Evolutionary conservation across 2,888 invertebrate species (phyloP), one percentile per base, ranked within the genome.

Genomic region (Cryptosula pallasiana): DNA sequence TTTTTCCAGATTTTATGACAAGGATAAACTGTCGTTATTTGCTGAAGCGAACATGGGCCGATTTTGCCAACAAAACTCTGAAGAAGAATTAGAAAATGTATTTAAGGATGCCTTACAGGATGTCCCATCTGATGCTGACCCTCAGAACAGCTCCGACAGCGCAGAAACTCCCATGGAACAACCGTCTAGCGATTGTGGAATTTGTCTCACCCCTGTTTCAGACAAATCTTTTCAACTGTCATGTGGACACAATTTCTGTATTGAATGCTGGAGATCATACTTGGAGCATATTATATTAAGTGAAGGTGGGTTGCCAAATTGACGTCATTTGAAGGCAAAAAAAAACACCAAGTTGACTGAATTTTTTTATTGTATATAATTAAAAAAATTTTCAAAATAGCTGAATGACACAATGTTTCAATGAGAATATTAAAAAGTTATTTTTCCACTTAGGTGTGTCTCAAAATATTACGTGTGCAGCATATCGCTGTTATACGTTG

Each of bases 381-480:
- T n/a, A n/a, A n/a, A n/a, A n/a, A n/a, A n/a, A n/a, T n/a, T n/a
- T n/a, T n/a, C n/a, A n/a, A n/a, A n/a, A n/a, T n/a, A n/a, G n/a
- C n/a, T n/a, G n/a, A n/a, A n/a, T n/a, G n/a, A n/a, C n/a, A n/a
- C n/a, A n/a, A n/a, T n/a, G n/a, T n/a, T n/a, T n/a, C n/a, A n/a
- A n/a, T n/a, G n/a, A n/a, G n/a, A n/a, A n/a, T n/a, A n/a, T n/a
- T n/a, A n/a, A n/a, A n/a, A n/a, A n/a, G n/a, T n/a, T n/a, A n/a
- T n/a, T n/a, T n/a, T n/a, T n/a, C n/a, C n/a, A n/a, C n/a, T n/a
- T n/a, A 63, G 63, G 63, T 63, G 25, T 63, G 5, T 63, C 63
- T 13, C 63, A 63, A 32, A 63, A 63, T 27, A 63, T 63, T 29
- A 63, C 29, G 29, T 63, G 63, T 63, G 32, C 63, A 9, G 63